Evolutionary conservation across 2,113 vertebrate species (phyloP).

Genomic region (Bungarus multicinctus): DNA sequence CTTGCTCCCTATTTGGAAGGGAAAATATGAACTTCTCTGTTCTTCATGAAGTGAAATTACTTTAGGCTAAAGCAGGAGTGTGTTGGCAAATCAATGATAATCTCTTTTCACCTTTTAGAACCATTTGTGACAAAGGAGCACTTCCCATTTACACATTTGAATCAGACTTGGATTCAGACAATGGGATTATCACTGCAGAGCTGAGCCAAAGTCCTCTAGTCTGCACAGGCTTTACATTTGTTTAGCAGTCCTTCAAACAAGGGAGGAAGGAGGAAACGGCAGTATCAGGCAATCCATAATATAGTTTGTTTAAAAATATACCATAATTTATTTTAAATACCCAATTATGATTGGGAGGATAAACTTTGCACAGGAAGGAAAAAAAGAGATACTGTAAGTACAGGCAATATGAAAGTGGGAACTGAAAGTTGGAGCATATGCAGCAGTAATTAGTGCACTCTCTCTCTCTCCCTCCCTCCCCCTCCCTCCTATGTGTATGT

Average conservation of each 20-base stretch:
- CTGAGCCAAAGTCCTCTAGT: neutral
- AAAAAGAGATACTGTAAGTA: neutral
- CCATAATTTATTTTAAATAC: neutral
- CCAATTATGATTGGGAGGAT: neutral
- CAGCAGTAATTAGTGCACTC: neutral
- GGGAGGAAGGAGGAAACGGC: neutral
- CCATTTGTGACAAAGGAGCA: neutral
- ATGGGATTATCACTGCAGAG: neutral
- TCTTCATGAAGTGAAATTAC: neutral
- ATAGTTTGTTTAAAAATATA: neutral
- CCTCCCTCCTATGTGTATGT: neutral
- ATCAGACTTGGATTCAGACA: neutral
- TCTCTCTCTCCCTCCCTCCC: too few relatives aligned
- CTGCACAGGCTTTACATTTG: neutral
- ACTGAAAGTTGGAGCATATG: neutral
- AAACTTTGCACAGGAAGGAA: neutral
- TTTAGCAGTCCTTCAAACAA: neutral
- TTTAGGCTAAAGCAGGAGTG: neutral
- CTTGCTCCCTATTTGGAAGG: constrained; percentile 31
- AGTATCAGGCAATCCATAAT: neutral
- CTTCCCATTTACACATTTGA: neutral
- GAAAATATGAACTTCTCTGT: neutral
- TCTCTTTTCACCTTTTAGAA: neutral
- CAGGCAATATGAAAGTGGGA: neutral
- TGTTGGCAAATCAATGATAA: constrained; percentile 1